phyloP scores from a whole-genome alignment of 2,888 invertebrate genomes.

The Rhagophthalmus giganteus region DNA sequence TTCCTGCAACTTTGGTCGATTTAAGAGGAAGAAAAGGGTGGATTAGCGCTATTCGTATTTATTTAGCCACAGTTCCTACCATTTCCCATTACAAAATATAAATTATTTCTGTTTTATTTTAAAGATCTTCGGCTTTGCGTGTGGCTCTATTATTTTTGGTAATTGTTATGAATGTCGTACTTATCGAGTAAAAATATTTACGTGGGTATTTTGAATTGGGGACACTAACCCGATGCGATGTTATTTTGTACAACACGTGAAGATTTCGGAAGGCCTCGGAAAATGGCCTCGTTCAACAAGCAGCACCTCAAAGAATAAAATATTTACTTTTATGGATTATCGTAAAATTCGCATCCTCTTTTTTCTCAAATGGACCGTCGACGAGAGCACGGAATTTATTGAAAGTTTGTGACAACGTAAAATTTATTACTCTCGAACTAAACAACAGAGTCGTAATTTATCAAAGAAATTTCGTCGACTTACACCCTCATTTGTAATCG shows the following conservation, averaged over 20 bases:
- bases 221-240: neutral
- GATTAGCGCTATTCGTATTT: conserved; percentile 3
- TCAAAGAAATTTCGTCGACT: conserved; percentile 4
- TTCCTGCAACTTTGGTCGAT: conserved; percentile 10
- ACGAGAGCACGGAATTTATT: conserved; percentile 5
- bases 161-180: too few species aligned
- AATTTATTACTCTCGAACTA: conserved; percentile 9
- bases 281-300: too few species aligned
- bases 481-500: conserved; percentile 5
- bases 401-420: conserved; percentile 8
- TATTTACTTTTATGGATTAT: conserved; percentile 5
- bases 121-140: too few species aligned
- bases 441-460: conserved; percentile 9
- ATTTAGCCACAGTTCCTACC: conserved; percentile 11
- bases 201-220: too few species aligned
- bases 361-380: neutral
- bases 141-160: too few species aligned
- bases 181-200: too few species aligned
- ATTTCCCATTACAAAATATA: conserved; percentile 4
- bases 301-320: too few species aligned
- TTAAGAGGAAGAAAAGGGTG: conserved; percentile 6
- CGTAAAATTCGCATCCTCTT: conserved; percentile 4
- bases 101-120: neutral
- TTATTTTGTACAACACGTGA: too few species aligned
- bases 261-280: too few species aligned